phyloP scores from a whole-genome alignment of 2,113 vertebrate genomes.

The Pterocles orientalis region DNA sequence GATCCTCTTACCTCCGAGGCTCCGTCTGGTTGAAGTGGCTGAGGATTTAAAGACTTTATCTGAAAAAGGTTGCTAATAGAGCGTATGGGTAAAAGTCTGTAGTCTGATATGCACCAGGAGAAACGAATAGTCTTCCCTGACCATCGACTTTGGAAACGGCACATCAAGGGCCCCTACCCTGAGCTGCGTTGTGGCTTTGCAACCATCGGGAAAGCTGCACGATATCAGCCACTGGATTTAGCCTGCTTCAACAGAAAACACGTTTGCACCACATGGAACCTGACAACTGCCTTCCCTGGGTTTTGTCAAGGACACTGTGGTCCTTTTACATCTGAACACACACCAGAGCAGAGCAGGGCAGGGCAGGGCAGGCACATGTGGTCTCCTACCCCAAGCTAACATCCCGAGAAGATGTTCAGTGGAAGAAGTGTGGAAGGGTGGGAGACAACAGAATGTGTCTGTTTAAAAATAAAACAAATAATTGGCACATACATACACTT shows the following conservation, averaged over 20 bases:
- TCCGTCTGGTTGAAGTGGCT: neutral
- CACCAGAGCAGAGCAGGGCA: neutral
- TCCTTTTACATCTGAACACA: neutral
- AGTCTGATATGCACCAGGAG: neutral
- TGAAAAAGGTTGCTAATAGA: neutral
- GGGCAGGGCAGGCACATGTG: neutral
- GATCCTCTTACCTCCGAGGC: neutral
- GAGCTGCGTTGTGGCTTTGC: neutral
- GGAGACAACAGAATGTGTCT: neutral
- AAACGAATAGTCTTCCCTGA: neutral
- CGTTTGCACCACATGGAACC: conserved; percentile 44
- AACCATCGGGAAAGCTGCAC: neutral
- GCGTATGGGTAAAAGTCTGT: neutral
- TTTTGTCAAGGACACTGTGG: conserved; percentile 26
- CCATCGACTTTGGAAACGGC: neutral
- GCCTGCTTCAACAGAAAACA: conserved; percentile 36
- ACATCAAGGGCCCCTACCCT: neutral
- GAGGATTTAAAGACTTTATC: neutral
- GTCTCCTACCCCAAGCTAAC: neutral
- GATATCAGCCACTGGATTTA: conserved; percentile 21
- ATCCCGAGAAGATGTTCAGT: neutral
- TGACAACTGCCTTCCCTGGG: conserved; percentile 39
- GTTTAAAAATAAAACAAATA: conserved; percentile 44
- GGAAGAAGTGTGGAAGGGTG: neutral
- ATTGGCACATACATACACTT: conserved; percentile 21